Conservation (phyloP, 2,888 invertebrate genomes). For the Stenotaenia linearis region DNA sequence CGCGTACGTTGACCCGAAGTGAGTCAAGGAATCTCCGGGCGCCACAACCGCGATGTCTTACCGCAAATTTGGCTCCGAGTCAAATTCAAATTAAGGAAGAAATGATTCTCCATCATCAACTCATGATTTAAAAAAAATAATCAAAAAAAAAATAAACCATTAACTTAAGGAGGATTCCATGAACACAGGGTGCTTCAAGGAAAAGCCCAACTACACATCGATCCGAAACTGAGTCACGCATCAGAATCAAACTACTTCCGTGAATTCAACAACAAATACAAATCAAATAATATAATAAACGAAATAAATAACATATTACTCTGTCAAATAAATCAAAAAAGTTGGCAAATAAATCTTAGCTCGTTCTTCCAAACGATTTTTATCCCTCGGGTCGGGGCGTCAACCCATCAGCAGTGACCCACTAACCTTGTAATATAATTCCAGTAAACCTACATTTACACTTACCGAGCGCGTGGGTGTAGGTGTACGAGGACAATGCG, state of each 20-base stretch:
- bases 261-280: conserved; percentile 11
- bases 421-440: conserved; percentile 1
- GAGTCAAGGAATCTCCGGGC: conserved; percentile 3
- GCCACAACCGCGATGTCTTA: neutral
- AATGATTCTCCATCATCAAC: conserved; percentile 10
- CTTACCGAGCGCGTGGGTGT: neutral
- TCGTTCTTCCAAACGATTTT: neutral
- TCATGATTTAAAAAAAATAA: neutral
- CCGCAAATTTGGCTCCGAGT: neutral
- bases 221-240: conserved; percentile 24
- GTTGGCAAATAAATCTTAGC: neutral
- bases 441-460: neutral
- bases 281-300: neutral
- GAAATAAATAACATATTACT: no score
- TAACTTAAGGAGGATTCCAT: neutral
- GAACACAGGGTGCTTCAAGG: conserved; percentile 15
- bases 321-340: neutral
- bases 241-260: conserved; percentile 11
- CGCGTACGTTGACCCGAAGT: neutral
- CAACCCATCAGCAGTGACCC: conserved; percentile 9
- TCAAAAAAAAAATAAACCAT: neutral
- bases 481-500: neutral
- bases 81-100: neutral
- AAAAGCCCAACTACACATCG: conserved; percentile 6
- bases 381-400: neutral